A percentile compares a stretch with the other conserved stretches of the same genome.
Evolutionary conservation across 1,140 invertebrate genomes (phyloP).

Genomic region (Euglossa dilemma): DNA sequence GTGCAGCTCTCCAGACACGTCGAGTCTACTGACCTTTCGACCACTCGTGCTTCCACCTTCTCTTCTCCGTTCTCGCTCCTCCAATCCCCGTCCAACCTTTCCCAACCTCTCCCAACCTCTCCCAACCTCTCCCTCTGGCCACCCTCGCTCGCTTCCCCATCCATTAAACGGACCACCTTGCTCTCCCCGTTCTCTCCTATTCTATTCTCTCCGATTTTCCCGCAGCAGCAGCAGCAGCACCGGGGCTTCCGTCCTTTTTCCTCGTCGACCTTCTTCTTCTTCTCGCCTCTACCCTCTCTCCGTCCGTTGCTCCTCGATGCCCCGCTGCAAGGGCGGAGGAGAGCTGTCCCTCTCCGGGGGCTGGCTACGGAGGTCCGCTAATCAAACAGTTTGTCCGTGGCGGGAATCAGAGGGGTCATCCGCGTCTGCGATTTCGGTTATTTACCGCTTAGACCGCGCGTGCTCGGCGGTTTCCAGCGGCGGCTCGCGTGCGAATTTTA

Average conservation of each 20-base stretch:
- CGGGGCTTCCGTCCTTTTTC: background rate
- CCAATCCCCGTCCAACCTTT: background rate
- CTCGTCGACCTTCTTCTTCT: background rate
- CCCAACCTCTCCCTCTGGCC: background rate
- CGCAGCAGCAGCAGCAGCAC: background rate
- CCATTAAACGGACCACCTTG: slow-evolving; percentile 23
- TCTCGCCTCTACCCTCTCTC: background rate
- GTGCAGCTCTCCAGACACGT: slow-evolving; percentile 33
- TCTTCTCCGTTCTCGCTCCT: slow-evolving; percentile 8
- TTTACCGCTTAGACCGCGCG: slow-evolving; percentile 4
- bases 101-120: background rate
- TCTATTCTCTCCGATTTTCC: slow-evolving; percentile 28
- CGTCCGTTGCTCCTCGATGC: background rate
- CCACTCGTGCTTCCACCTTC: slow-evolving; percentile 15
- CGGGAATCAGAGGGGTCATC: background rate
- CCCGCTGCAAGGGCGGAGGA: background rate
- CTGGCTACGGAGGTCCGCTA: background rate
- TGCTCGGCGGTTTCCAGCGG: background rate
- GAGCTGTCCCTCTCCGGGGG: too few species aligned
- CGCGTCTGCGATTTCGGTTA: slow-evolving; percentile 25
- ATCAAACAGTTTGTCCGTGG: slow-evolving; percentile 40
- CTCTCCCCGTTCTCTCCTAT: slow-evolving; percentile 38
- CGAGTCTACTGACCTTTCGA: slow-evolving; percentile 21
- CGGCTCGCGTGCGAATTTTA: background rate
- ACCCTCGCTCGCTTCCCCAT: background rate